Conservation (phyloP, 2,113 vertebrate species). For the Euleptes europaea region DNA sequence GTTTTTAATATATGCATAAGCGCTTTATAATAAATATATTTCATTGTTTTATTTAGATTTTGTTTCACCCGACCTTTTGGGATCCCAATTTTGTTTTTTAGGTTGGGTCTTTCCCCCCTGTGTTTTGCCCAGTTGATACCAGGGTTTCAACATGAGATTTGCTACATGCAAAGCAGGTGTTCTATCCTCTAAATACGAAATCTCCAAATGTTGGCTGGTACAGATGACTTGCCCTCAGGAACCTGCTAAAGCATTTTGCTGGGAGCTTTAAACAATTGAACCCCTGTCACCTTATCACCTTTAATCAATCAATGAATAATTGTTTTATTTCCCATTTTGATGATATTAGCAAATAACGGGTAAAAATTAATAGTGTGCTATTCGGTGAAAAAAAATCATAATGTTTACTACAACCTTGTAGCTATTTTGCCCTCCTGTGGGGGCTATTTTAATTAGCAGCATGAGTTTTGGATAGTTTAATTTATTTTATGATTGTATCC, state of each 20-base stretch:
- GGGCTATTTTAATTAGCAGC: slow-evolving; percentile 81
- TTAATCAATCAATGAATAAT: slow-evolving; percentile 40
- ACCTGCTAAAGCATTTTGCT: slow-evolving; percentile 12
- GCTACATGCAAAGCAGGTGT: neutral
- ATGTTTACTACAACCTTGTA: slow-evolving; percentile 75
- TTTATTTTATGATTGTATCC: slow-evolving; percentile 78
- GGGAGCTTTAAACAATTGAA: slow-evolving; percentile 30
- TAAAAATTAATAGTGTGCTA: slow-evolving; percentile 75
- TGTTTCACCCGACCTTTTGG: no score
- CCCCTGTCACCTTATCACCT: slow-evolving; percentile 29
- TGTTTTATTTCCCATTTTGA: slow-evolving; percentile 71
- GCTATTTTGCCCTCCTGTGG: slow-evolving; percentile 71
- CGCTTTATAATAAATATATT: no score
- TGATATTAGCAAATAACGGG: slow-evolving; percentile 73
- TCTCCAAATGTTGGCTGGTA: neutral
- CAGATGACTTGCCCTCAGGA: neutral
- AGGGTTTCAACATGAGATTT: neutral
- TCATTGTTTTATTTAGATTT: no score
- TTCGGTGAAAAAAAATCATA: slow-evolving; percentile 60
- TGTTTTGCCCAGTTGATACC: no score
- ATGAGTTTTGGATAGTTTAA: slow-evolving; percentile 77
- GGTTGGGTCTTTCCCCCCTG: no score
- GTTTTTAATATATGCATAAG: no score
- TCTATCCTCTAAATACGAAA: neutral
- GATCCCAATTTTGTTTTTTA: no score